These are phyloP conservation scores for Mythimna lalbum DNA, from an alignment of 2,888 invertebrate species.

Conservation along the genomic window DNA sequence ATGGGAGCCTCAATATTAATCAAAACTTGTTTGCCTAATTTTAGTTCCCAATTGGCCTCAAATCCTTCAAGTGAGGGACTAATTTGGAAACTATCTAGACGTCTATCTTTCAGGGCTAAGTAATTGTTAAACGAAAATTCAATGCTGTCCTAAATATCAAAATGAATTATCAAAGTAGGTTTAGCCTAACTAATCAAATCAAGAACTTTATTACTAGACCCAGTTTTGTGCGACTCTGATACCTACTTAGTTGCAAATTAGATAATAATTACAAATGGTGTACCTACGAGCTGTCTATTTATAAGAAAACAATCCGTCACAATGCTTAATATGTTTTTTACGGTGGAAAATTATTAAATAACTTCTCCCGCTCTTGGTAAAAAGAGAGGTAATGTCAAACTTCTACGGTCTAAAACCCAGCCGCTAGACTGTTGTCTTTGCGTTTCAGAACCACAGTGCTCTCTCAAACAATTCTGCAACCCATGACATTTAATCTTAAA, in stretches of 20 bases:
- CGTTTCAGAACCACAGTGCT: too few species aligned
- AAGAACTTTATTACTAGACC: background rate
- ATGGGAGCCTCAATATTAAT: constrained; percentile 11
- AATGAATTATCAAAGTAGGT: background rate
- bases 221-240: too few species aligned
- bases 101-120: constrained; percentile 14
- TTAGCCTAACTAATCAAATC: background rate
- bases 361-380: too few species aligned
- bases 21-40: constrained; percentile 8
- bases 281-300: background rate
- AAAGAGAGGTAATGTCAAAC: too few species aligned
- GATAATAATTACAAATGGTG: too few species aligned
- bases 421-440: too few species aligned
- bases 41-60: background rate
- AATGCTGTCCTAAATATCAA: constrained; percentile 16
- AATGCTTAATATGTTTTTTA: background rate
- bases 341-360: too few species aligned
- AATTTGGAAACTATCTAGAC: constrained; percentile 42
- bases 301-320: background rate
- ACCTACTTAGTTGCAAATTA: too few species aligned
- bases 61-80: background rate
- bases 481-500: background rate
- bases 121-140: constrained; percentile 17
- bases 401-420: too few species aligned
- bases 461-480: too few species aligned